Evolutionary conservation across 1,140 invertebrate species (phyloP), one percentile per base, ranked within the genome.

Genomic region (Cherax destructor): DNA sequence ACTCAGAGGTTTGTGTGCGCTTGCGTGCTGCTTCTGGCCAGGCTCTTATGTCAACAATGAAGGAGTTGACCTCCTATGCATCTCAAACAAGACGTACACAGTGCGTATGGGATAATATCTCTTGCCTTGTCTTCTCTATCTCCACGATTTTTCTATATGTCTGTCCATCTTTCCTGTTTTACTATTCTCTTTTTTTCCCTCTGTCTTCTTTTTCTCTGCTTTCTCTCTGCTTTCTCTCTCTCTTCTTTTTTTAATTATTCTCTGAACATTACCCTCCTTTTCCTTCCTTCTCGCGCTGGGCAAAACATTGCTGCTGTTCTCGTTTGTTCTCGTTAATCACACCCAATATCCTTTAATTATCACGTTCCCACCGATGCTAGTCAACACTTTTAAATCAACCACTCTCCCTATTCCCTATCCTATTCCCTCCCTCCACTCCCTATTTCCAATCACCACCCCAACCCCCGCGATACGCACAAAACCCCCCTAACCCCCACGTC

Each of bases 401-500:
- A 65, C 10, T 4, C 47, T 79, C 49, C 21, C 41, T 9, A 18
- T 78, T 24, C 76, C 76, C 41, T 56, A 24, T 65, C 24, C 49
- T 61, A 41, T 61, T 59, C 87, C 78, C 88, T 83, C 72, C 74
- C 59, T 78, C 24, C 56, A 21, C 49, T 30, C 61, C 78, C 30
- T 21, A 24, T 41, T 59, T 18, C 52, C 76, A 18, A 3, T 47
- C 84, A 50, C 7, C 41, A 6, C 72, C 78, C n/a, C 81, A 59
- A 24, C 87, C 41, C 41, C 87, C 50, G 65, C 10, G 24, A 30
- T 50, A 41, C 80, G 18, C n/a, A 78, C 30, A 18, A 50, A 30
- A n/a, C 74, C 30, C 77, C 83, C 56, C 59, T 41, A 18, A 30
- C 59, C 74, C 16, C 77, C 89, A 52, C 83, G 89, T 91, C 89